Evolutionary conservation across 2,888 invertebrate species (phyloP).

Genomic region (Globia sparganii): DNA sequence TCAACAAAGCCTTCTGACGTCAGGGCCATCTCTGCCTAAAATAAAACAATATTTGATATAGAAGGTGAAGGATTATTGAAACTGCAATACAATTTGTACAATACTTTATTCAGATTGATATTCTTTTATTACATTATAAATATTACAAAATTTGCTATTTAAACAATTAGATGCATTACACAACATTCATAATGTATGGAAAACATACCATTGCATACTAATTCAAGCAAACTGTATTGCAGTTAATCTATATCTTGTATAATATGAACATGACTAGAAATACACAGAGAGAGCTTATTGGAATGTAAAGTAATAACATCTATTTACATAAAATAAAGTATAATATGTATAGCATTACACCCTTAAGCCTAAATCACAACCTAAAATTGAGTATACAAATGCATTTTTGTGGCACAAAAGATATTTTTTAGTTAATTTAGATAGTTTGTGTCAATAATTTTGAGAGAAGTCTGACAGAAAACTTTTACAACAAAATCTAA

Average conservation of each 20-base stretch:
- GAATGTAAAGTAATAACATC: slow-evolving; percentile 67
- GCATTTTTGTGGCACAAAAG: slow-evolving; percentile 73
- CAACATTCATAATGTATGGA: slow-evolving; percentile 75
- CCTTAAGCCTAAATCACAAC: slow-evolving; percentile 85
- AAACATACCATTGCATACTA: slow-evolving; percentile 68
- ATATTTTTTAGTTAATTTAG: slow-evolving; percentile 62
- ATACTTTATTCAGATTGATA: slow-evolving; percentile 84
- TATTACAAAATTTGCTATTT: slow-evolving; percentile 78
- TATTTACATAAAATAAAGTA: slow-evolving; percentile 58
- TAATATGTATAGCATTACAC: slow-evolving; percentile 62
- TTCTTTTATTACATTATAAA: slow-evolving; percentile 72
- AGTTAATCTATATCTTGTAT: slow-evolving; percentile 76
- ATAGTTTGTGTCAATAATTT: slow-evolving; percentile 16
- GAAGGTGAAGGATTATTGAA: slow-evolving; percentile 82
- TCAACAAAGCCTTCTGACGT: slow-evolving; percentile 98
- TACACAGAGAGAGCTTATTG: slow-evolving; percentile 63
- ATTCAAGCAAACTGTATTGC: slow-evolving; percentile 87
- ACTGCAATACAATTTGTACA: slow-evolving; percentile 90
- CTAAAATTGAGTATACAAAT: slow-evolving; percentile 80
- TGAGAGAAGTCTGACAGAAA: background rate
- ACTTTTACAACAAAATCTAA: slow-evolving; percentile 15
- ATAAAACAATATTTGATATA: slow-evolving; percentile 74
- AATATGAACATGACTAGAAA: slow-evolving; percentile 75
- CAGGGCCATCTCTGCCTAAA: slow-evolving; percentile 98
- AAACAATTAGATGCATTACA: slow-evolving; percentile 80